phyloP scores from a whole-genome alignment of 92 coral and sea anemone species.

The Bergia puertoricense region DNA sequence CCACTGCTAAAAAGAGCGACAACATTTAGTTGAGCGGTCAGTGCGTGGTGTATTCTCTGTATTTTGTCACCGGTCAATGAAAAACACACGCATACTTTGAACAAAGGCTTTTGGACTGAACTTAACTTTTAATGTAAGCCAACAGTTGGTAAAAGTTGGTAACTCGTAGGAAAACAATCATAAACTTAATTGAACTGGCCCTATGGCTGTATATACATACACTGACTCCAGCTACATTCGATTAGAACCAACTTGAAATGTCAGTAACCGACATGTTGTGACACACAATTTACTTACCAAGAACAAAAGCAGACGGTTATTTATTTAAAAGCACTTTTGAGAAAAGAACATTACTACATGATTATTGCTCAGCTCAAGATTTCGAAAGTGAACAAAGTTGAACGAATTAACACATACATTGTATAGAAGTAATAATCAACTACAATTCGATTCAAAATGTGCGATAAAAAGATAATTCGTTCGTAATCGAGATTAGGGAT shows the following conservation, averaged over 20 bases:
- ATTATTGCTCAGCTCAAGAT: background rate
- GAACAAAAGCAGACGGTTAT: background rate
- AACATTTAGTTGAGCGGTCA: constrained; percentile 1
- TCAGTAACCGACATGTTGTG: too few species aligned
- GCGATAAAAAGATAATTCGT: background rate
- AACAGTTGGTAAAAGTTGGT: background rate
- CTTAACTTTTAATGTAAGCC: background rate
- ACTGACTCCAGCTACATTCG: too few species aligned
- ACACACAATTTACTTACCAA: background rate
- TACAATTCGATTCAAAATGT: background rate
- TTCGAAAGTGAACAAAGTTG: background rate
- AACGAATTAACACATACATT: background rate
- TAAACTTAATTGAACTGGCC: background rate
- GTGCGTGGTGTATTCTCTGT: background rate
- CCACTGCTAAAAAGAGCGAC: constrained; percentile 5
- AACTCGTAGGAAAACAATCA: background rate
- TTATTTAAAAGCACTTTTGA: background rate
- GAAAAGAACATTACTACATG: too few species aligned
- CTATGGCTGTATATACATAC: too few species aligned
- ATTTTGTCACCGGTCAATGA: background rate
- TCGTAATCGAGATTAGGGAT: background rate
- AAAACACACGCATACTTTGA: too few species aligned
- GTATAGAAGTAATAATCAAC: background rate
- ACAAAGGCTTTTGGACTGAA: background rate
- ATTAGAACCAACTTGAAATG: too few species aligned